A percentile compares a stretch with the other conserved stretches of the same genome.
Evolutionary conservation across 1,140 invertebrate species (phyloP).

Genomic region (Drosophila persimilis): DNA sequence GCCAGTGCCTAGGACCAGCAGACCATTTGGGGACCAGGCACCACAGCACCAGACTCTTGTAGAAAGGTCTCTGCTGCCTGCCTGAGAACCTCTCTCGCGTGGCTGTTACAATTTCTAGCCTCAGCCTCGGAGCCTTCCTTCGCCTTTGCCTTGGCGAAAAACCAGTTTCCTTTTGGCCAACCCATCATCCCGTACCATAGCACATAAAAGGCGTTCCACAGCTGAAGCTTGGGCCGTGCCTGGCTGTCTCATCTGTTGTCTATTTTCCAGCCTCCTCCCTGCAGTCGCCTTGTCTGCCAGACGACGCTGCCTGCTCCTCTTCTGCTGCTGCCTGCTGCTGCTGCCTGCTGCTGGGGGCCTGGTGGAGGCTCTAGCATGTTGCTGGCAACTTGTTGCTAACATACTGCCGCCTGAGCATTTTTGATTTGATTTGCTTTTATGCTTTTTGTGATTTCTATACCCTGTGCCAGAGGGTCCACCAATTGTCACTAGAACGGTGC

Average conservation of each 20-base stretch:
- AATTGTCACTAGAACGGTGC: too few relatives aligned
- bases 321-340: constrained; percentile 6
- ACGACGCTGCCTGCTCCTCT: constrained; percentile 43
- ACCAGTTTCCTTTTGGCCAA: constrained; percentile 52
- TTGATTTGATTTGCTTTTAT: constrained; percentile 45
- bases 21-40: constrained; percentile 11
- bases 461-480: too few relatives aligned
- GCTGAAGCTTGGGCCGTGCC: constrained; percentile 60
- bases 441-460: too few relatives aligned
- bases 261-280: constrained; percentile 63
- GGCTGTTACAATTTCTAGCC: constrained; percentile 68
- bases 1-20: constrained; percentile 57
- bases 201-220: constrained; percentile 62
- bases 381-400: constrained; percentile 71
- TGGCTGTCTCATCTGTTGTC: constrained; percentile 75
- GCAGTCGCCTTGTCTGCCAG: constrained; percentile 16
- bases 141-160: constrained; percentile 1
- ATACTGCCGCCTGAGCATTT: constrained; percentile 37
- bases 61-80: constrained; percentile 33
- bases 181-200: constrained; percentile 5
- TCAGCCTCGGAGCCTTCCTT: not conserved
- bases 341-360: constrained; percentile 66
- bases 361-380: constrained; percentile 59
- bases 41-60: too few relatives aligned
- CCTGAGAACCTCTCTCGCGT: constrained; percentile 44